Evolutionary conservation across 2,113 vertebrate species (phyloP), one percentile per base, ranked within the genome.

Genomic region (Marmota flaviventris): DNA sequence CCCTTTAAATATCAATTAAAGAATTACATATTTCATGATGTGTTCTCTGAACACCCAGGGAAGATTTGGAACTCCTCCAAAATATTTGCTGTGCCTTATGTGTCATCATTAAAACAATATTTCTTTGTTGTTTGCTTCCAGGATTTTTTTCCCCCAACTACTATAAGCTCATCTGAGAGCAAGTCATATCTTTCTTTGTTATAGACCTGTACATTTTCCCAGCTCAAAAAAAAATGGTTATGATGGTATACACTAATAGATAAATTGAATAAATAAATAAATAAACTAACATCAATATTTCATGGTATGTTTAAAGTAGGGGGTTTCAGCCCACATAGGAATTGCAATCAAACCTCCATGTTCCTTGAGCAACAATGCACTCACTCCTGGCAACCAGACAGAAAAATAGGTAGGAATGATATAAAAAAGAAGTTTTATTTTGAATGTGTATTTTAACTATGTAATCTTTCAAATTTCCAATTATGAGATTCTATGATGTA

Each of bases 201-300:
- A 13, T 27, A 84, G 69, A 22, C 61, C 34, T 69, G 37, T 69
- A 56, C 22, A 34, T 95, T 34, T 3, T 7, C 25, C 22, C 0
- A 96, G 10, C 8, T 91, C n/a, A 79, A 67, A 85, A 48, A 48
- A 85, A 93, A 96, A n/a, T 58, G 8, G 8, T 67, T 63, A 70
- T 4, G 48, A 32, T 14, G 72, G 8, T 29, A 65, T 14, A 78
- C 25, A 81, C 34, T 75, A 76, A 92, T 2, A 87, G 45, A 37
- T 37, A 78, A 75, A 61, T 63, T 56, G 91, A 58, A 34, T 81
- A 76, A 69, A 2, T 90, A 34, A 86, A 81, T 67, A 83, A 61
- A 56, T 45, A 9, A 87, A 63, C 29, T 75, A 48, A 73, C 3
- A 79, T 32, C 18, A 42, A 25, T 76, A 85, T 73, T 78, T 65